Base-by-base conservation (phyloP, 2,888 invertebrate species). In the Heliconius ethilla region DNA sequence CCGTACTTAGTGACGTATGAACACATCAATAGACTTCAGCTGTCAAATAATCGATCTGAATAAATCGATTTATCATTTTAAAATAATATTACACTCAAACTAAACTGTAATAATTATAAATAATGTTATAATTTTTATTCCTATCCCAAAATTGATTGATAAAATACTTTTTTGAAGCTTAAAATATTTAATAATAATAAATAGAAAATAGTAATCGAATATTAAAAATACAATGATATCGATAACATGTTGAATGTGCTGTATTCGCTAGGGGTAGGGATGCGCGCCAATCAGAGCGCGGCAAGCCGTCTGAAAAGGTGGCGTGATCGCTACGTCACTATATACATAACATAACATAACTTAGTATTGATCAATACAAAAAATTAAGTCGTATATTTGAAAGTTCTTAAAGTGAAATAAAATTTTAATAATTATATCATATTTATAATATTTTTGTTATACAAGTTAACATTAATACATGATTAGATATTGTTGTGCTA, bases 241-340 rank as follows among this genome's bases (percentile, higher is more conserved):
- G 82, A 82, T 83, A 77, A 82, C 82, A 77, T 83, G 82, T 83
- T 84, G 82, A 82, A 82, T 82, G 89, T 89, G 87, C 87, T 87
- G 84, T 87, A 89, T 87, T 89, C 89, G 88, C 86, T 85, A 82
- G 86, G 88, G 89, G 87, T 86, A 89, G 89, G 89, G 87, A 84
- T 80, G 82, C 87, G 82, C 77, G 83, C 94, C 94, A 94, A 94
- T 94, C 86, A 88, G 85, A 88, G 80, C 65, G 70, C 87, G 82
- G 86, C 80, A 88, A 88, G 83, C 82, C 85, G 85, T 85, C 88
- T 88, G 86, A 88, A 90, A 91, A 92, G 90, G 94, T 94, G 94
- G 94, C 94, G 94, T 94, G 94, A 94, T 94, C 92, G 73, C 92
- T 89, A 92, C 93, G 92, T 92, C 93, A 91, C 84, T 81, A 80